Percentiles rank a stretch among this genome's conserved stretches.
phyloP scores from a whole-genome alignment of 2,888 invertebrate species.

The Polymixis flavicincta region DNA sequence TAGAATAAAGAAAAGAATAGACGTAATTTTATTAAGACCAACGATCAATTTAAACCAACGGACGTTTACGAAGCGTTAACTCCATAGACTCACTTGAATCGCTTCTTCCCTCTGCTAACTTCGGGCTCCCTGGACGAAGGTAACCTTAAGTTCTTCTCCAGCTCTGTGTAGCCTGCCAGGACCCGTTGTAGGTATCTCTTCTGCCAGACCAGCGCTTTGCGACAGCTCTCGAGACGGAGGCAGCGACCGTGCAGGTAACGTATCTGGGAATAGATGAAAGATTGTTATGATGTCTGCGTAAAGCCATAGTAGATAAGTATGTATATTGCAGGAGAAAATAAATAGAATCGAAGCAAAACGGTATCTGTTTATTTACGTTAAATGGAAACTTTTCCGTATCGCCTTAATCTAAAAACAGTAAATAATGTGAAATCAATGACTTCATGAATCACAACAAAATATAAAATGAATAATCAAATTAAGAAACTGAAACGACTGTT shows the following conservation, averaged over 20 bases:
- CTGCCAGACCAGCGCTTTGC: slow-evolving; percentile 97
- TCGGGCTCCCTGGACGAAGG: slow-evolving; percentile 65
- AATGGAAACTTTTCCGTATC: neutral
- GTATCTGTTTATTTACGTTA: neutral
- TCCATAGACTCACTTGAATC: slow-evolving; percentile 81
- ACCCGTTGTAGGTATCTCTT: slow-evolving; percentile 96
- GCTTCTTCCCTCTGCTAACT: slow-evolving; percentile 66
- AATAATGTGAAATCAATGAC: neutral
- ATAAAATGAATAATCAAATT: no score
- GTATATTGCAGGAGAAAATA: neutral
- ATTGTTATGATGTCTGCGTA: neutral
- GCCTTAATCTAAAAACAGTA: neutral
- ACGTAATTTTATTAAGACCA: neutral
- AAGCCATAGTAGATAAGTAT: neutral
- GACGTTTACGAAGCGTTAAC: neutral
- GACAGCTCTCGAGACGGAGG: slow-evolving; percentile 95
- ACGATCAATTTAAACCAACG: neutral
- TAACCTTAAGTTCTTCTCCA: slow-evolving; percentile 87
- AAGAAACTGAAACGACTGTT: no score
- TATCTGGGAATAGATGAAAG: slow-evolving; percentile 73
- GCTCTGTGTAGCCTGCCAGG: slow-evolving; percentile 88
- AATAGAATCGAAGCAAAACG: neutral
- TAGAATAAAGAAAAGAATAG: neutral
- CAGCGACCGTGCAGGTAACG: slow-evolving; percentile 90
- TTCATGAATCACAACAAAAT: no score